phyloP scores from a whole-genome alignment of 2,113 vertebrate genomes.

The Dromas ardeola region DNA sequence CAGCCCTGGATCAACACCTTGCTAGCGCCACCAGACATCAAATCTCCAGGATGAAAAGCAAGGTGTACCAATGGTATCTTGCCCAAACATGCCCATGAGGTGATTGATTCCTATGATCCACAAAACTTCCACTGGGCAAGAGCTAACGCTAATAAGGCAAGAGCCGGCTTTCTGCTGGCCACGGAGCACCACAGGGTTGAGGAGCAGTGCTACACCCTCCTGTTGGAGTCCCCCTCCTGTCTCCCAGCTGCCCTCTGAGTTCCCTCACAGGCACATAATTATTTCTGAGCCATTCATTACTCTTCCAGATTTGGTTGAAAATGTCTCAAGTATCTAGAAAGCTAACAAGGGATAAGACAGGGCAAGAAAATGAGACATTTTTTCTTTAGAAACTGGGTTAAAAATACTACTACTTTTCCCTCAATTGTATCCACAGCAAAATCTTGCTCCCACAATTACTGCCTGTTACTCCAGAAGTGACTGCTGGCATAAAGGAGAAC shows the following conservation, averaged over 20 bases:
- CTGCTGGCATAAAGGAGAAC: neutral
- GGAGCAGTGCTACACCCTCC: neutral
- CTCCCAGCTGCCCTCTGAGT: neutral
- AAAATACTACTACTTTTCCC: neutral
- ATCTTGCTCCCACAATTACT: neutral
- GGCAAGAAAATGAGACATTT: neutral
- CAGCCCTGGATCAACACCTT: neutral
- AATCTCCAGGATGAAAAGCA: neutral
- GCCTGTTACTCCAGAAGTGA: neutral
- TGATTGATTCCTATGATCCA: neutral
- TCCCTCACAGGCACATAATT: neutral
- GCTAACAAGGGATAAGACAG: neutral
- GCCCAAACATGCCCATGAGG: fast-evolving
- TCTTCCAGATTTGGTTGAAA: neutral
- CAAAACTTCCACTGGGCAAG: neutral
- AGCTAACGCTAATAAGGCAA: neutral
- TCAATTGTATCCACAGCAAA: neutral
- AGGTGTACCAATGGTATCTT: neutral
- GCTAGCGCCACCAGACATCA: neutral
- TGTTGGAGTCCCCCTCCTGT: neutral
- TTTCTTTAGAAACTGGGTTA: neutral
- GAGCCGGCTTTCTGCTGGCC: neutral
- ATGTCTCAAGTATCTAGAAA: neutral
- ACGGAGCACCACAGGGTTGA: neutral
- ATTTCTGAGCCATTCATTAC: neutral